Conservation (phyloP, 2,888 invertebrate species). For the Cepaea hortensis region DNA sequence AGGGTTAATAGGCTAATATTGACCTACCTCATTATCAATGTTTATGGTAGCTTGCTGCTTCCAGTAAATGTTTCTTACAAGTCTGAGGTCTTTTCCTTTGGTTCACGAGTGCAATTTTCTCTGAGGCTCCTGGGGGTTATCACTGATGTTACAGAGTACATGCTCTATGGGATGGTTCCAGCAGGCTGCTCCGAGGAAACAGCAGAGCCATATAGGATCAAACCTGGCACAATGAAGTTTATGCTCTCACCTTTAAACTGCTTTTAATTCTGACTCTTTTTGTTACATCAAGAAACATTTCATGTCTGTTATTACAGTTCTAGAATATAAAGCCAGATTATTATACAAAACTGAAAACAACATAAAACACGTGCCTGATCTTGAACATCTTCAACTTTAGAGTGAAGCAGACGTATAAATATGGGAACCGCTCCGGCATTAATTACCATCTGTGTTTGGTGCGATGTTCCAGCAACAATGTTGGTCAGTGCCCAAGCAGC, state of each 20-base stretch:
- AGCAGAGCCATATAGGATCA: not conserved
- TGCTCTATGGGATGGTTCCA: too few relatives aligned
- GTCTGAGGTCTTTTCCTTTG: too few relatives aligned
- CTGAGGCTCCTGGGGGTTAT: too few relatives aligned
- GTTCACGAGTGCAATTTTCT: too few relatives aligned
- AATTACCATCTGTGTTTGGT: conserved; percentile 94
- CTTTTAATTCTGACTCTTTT: not conserved
- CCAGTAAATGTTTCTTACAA: too few relatives aligned
- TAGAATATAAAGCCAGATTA: not conserved
- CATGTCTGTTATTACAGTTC: not conserved
- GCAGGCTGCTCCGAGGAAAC: not conserved
- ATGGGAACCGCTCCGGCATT: conserved; percentile 95
- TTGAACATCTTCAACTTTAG: conserved; percentile 91
- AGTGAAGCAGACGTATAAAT: conserved; percentile 88
- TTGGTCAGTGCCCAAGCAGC: conserved; percentile 99
- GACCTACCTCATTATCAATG: too few relatives aligned
- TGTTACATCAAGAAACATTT: not conserved
- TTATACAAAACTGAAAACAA: not conserved
- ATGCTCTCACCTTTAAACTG: not conserved
- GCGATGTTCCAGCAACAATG: conserved; percentile 97
- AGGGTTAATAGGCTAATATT: too few relatives aligned
- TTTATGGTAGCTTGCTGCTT: too few relatives aligned
- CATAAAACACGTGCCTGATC: conserved; percentile 82
- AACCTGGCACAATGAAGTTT: not conserved
- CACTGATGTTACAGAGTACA: too few relatives aligned